Conservation (phyloP, 1,140 invertebrate genomes). For the Aricia agestis region DNA sequence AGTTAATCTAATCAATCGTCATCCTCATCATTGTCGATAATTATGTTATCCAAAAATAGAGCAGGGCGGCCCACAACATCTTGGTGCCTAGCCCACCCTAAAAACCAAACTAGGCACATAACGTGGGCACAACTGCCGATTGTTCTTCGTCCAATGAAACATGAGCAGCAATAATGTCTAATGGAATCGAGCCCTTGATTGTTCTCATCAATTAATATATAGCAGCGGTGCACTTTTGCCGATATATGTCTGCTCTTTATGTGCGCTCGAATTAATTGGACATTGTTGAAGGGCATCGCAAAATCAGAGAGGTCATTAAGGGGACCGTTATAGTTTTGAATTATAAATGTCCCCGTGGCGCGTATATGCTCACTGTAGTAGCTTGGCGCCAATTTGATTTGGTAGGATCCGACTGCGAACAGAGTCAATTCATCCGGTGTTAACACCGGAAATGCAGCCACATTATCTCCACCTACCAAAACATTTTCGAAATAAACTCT, state of each 20-base stretch:
- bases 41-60: background rate
- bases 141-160: slow-evolving; percentile 14
- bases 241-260: slow-evolving; percentile 16
- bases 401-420: slow-evolving; percentile 15
- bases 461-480: slow-evolving; percentile 6
- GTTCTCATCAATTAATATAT: slow-evolving; percentile 8
- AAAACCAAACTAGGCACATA: slow-evolving; percentile 7
- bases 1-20: background rate
- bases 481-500: slow-evolving; percentile 8
- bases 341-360: slow-evolving; percentile 5
- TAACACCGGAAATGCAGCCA: slow-evolving; percentile 11
- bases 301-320: background rate
- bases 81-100: no score
- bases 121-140: slow-evolving; percentile 13
- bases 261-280: slow-evolving; percentile 12
- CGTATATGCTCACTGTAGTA: no score
- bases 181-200: slow-evolving; percentile 7
- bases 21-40: background rate
- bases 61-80: slow-evolving; percentile 9
- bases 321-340: slow-evolving; percentile 14
- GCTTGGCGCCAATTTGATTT: slow-evolving; percentile 6
- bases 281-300: slow-evolving; percentile 15
- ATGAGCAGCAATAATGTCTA: slow-evolving; percentile 18
- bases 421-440: slow-evolving; percentile 10
- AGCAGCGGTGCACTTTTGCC: slow-evolving; percentile 13